Evolutionary conservation across 2,113 vertebrate genomes (phyloP).

Genomic region (Calyptommatus sinebrachiatus): DNA sequence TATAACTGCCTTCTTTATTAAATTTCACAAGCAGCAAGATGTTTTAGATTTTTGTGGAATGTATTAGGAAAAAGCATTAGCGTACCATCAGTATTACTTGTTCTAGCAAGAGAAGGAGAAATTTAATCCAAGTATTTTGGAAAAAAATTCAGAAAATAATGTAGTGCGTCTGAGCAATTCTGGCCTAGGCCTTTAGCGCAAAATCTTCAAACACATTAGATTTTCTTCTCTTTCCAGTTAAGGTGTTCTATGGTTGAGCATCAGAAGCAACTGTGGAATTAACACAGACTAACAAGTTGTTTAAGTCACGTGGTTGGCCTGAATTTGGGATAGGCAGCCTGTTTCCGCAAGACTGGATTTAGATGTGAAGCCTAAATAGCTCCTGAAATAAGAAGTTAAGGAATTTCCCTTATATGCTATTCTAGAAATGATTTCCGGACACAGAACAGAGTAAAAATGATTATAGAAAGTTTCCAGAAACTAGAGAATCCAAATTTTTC

Average conservation of each 20-base stretch:
- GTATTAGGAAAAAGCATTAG: slow-evolving; percentile 37
- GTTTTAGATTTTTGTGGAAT: slow-evolving; percentile 47
- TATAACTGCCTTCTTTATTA: slow-evolving; percentile 59
- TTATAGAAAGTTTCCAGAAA: too few species aligned
- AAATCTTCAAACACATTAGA: neutral
- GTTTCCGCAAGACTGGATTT: neutral
- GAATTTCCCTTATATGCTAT: too few species aligned
- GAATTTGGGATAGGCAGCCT: neutral
- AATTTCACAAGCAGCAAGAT: slow-evolving; percentile 56
- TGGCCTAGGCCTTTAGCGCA: neutral
- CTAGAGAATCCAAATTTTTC: too few species aligned
- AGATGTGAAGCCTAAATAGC: neutral
- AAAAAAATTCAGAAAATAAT: neutral
- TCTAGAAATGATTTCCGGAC: too few species aligned
- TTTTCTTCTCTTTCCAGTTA: neutral
- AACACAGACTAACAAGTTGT: neutral
- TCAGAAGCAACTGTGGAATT: neutral
- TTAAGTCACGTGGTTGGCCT: too few species aligned
- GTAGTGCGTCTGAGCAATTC: neutral
- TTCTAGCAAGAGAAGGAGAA: neutral
- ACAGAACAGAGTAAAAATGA: too few species aligned
- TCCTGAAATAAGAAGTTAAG: too few species aligned
- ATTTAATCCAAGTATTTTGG: neutral
- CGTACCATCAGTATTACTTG: neutral
- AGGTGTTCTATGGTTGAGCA: neutral